Evolutionary conservation across 2,113 vertebrate species (phyloP).

Genomic region (Solenodon paradoxus): DNA sequence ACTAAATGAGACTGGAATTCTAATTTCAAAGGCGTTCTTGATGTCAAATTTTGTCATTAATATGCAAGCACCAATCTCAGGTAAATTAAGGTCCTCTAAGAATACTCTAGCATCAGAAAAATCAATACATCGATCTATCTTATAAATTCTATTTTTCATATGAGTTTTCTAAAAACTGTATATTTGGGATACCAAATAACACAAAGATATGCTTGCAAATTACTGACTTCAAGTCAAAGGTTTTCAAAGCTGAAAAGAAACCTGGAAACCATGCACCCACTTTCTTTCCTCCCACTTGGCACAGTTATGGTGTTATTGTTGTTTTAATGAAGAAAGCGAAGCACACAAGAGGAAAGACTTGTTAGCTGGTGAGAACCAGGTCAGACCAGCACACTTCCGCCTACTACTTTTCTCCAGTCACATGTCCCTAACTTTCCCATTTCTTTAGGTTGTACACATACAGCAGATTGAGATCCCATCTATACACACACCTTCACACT

Average conservation of each 20-base stretch:
- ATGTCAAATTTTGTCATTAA: constrained; percentile 52
- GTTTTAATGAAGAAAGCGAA: constrained; percentile 35
- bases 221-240: constrained; percentile 52
- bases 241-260: constrained; percentile 52
- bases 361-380: not conserved
- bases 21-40: constrained; percentile 55
- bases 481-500: not conserved
- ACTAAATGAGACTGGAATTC: constrained; percentile 42
- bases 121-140: constrained; percentile 44
- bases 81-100: constrained; percentile 45
- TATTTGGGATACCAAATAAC: constrained; percentile 53
- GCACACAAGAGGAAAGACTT: not conserved
- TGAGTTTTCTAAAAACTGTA: constrained; percentile 59
- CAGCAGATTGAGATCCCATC: not conserved
- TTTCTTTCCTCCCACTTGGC: not conserved
- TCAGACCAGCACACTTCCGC: not conserved
- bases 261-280: not conserved
- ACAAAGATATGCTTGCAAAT: constrained; percentile 72
- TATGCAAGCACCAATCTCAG: constrained; percentile 1
- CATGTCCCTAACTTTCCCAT: not conserved
- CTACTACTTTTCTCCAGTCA: not conserved
- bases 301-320: not conserved
- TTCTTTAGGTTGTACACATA: not conserved
- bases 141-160: constrained; percentile 57
- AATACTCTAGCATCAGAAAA: constrained; percentile 61